Conservation (phyloP, 2,113 vertebrate species). For the Bagarius yarrelli region DNA sequence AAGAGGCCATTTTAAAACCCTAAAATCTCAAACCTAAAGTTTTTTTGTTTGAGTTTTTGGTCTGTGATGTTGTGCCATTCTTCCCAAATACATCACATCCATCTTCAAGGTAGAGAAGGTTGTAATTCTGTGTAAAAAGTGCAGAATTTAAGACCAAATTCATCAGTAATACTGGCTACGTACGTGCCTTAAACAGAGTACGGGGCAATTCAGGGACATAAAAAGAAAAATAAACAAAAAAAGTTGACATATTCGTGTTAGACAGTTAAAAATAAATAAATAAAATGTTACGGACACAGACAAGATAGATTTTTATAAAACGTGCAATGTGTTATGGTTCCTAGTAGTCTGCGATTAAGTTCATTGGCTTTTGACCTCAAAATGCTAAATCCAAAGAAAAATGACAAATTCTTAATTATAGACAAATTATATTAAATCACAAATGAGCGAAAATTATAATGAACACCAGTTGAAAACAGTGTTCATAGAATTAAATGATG, state of each 20-base stretch:
- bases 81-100: not conserved
- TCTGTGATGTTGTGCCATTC: not conserved
- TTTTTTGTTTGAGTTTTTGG: not conserved
- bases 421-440: not conserved
- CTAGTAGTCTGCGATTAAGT: not conserved
- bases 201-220: conserved; percentile 18
- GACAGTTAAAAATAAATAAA: conserved; percentile 10
- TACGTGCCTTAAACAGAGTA: conserved; percentile 15
- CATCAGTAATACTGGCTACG: conserved; percentile 23
- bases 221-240: conserved; percentile 7
- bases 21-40: not conserved
- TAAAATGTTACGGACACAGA: not conserved
- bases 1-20: not conserved
- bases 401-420: not conserved
- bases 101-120: too few relatives aligned
- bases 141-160: not conserved
- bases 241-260: not conserved
- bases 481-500: not conserved
- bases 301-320: not conserved
- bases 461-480: not conserved
- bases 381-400: not conserved
- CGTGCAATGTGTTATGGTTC: not conserved
- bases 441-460: not conserved
- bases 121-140: not conserved
- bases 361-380: not conserved